phyloP scores from a whole-genome alignment of 2,113 vertebrate genomes.

The Corythoichthys haematopterus region DNA sequence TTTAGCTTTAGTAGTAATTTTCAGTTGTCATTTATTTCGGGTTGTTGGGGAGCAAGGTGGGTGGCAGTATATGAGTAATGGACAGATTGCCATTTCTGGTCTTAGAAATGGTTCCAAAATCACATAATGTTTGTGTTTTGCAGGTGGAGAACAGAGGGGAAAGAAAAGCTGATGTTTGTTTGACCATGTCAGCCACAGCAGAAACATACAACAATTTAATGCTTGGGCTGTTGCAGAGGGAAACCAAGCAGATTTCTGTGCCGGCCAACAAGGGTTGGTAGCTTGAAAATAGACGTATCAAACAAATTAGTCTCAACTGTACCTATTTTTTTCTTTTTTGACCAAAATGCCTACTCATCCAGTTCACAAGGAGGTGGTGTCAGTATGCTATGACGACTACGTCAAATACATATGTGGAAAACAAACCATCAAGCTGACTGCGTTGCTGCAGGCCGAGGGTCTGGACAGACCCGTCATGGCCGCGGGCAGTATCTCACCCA shows the following conservation, averaged over 20 bases:
- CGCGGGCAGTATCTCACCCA: constrained; percentile 63
- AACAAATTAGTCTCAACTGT: neutral
- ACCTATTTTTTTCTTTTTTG: neutral
- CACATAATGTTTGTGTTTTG: neutral
- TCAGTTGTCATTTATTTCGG: no score
- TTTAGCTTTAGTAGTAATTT: no score
- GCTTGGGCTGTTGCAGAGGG: constrained; percentile 57
- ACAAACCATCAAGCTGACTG: constrained; percentile 66
- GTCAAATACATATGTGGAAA: constrained; percentile 62
- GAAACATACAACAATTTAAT: constrained; percentile 67
- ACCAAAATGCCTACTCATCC: constrained; percentile 1
- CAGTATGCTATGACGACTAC: constrained; percentile 68
- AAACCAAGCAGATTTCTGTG: constrained; percentile 47
- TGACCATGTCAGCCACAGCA: constrained; percentile 54
- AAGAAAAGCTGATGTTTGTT: constrained; percentile 41
- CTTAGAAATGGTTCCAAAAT: neutral
- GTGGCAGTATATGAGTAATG: neutral
- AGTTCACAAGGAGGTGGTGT: constrained; percentile 71
- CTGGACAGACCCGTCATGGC: constrained; percentile 46
- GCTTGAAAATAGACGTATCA: neutral
- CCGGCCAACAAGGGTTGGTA: constrained; percentile 55
- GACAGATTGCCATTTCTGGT: neutral
- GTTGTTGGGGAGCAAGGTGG: no score
- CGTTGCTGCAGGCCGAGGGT: constrained; percentile 41
- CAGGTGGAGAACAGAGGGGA: constrained; percentile 65